phyloP scores from a whole-genome alignment of 2,113 vertebrate genomes.

The Desmodus rotundus region DNA sequence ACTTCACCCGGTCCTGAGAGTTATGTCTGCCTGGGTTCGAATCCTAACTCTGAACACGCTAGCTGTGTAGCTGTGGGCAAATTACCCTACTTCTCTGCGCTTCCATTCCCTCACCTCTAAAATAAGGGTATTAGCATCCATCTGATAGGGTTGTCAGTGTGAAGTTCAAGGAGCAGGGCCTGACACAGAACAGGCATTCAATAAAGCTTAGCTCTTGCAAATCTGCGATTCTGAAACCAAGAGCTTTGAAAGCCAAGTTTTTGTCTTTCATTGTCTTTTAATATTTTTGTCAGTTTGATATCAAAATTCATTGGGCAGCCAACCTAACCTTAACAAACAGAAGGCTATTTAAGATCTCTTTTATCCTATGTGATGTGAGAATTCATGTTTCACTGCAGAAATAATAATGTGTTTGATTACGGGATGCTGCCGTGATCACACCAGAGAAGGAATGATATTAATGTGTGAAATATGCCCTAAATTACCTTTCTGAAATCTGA shows the following conservation, averaged over 20 bases:
- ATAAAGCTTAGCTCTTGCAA: background rate
- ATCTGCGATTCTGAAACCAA: background rate
- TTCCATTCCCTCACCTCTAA: background rate
- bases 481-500: background rate
- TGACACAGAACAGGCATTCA: fast-evolving
- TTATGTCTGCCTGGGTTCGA: background rate
- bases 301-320: background rate
- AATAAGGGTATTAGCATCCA: background rate
- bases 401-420: background rate
- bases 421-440: background rate
- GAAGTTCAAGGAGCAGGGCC: background rate
- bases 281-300: background rate
- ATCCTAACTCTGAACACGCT: background rate
- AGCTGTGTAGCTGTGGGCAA: background rate
- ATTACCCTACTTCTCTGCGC: background rate
- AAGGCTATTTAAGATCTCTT: background rate
- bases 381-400: background rate
- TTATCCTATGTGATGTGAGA: background rate
- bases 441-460: background rate
- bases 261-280: background rate
- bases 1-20: background rate
- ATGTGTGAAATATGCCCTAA: background rate
- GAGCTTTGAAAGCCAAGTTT: background rate
- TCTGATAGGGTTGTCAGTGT: background rate
- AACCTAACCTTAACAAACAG: background rate